Evolutionary conservation across 2,797 vertebrate species (phyloP).

Genomic region (Protosalanx chinensis): DNA sequence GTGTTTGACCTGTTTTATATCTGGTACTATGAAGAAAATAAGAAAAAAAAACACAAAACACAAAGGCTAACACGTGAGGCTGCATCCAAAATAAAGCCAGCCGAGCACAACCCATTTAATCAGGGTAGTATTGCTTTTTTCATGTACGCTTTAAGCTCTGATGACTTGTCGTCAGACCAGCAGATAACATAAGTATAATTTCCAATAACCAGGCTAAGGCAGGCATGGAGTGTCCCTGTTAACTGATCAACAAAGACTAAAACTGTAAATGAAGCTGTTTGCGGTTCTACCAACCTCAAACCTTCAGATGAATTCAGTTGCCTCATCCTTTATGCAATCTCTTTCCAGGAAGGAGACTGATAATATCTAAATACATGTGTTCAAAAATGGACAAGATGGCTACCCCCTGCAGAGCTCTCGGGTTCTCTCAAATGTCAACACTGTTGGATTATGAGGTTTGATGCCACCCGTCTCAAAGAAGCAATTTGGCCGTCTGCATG

Average conservation of each 20-base stretch:
- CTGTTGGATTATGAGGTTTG: neutral
- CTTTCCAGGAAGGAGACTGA: neutral
- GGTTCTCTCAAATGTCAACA: neutral
- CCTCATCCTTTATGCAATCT: neutral
- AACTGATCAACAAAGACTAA: slow-evolving; percentile 19
- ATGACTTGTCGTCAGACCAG: slow-evolving; percentile 7
- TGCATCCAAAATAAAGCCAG: neutral
- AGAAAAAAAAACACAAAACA: slow-evolving; percentile 2
- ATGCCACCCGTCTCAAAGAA: neutral
- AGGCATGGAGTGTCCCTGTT: slow-evolving; percentile 13
- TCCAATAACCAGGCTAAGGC: neutral
- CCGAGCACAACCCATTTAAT: slow-evolving; percentile 3
- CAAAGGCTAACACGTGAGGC: neutral
- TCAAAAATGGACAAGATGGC: neutral
- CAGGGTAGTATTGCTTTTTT: slow-evolving; percentile 11
- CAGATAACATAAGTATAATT: slow-evolving; percentile 19
- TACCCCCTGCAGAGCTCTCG: neutral
- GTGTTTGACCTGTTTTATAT: slow-evolving; percentile 12
- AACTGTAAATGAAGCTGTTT: slow-evolving; percentile 4
- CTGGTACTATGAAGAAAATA: neutral
- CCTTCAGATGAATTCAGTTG: neutral
- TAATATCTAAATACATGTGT: neutral
- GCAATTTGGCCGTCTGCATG: neutral
- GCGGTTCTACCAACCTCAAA: neutral
- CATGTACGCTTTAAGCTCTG: slow-evolving; percentile 15